These are phyloP conservation scores for Rhadinocentrus ornatus DNA, from an alignment of 2,797 vertebrate genomes.

Conservation along the genomic window DNA sequence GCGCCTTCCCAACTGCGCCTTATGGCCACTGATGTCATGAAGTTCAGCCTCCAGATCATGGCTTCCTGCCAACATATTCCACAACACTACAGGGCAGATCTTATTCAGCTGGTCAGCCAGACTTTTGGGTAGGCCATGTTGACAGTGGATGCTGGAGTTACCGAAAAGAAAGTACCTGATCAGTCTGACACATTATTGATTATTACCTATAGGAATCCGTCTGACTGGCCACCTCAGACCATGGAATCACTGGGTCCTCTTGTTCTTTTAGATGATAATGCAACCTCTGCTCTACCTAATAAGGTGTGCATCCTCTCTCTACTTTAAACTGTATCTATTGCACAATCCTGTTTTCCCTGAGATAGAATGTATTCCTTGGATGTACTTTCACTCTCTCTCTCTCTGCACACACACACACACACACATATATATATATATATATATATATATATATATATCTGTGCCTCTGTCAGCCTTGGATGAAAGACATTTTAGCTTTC, in stretches of 20 bases:
- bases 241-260: constrained; percentile 68
- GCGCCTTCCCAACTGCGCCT: constrained; percentile 53
- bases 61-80: constrained; percentile 73
- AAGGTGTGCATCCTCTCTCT: constrained; percentile 43
- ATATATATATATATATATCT: neutral
- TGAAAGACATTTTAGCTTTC: constrained; percentile 66
- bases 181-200: constrained; percentile 4
- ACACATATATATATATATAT: too few relatives aligned
- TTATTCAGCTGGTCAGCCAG: constrained; percentile 65
- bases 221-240: constrained; percentile 67
- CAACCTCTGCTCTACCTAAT: constrained; percentile 58
- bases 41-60: constrained; percentile 61
- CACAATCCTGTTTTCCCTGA: neutral
- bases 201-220: constrained; percentile 63
- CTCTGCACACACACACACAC: too few relatives aligned
- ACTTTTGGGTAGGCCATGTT: constrained; percentile 71
- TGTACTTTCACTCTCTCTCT: neutral
- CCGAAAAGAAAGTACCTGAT: neutral
- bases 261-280: constrained; percentile 63
- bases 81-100: constrained; percentile 30
- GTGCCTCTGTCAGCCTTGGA: constrained; percentile 65
- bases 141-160: neutral
- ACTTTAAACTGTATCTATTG: too few relatives aligned
- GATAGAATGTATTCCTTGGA: neutral
- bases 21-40: constrained; percentile 57